phyloP scores from a whole-genome alignment of 2,888 invertebrate species.

The Cybosia mesomella region DNA sequence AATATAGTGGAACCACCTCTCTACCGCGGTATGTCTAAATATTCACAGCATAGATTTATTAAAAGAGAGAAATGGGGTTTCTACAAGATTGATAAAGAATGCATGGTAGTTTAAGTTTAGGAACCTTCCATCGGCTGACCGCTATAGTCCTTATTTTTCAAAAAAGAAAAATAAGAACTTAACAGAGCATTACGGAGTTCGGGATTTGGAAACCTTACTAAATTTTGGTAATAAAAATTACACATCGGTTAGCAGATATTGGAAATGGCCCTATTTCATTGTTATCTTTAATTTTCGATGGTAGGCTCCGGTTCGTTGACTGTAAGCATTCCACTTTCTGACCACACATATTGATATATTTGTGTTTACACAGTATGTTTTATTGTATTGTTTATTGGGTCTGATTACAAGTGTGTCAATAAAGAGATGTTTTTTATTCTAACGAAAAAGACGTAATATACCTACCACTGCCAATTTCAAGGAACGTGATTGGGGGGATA shows the following conservation, averaged over 20 bases:
- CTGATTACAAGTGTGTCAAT: not conserved
- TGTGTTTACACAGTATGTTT: not conserved
- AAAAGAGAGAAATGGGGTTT: too few species aligned
- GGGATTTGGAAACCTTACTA: not conserved
- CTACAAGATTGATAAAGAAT: too few species aligned
- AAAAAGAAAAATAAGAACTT: not conserved
- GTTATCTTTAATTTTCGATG: conserved; percentile 44
- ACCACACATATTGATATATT: not conserved
- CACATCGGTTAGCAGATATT: not conserved
- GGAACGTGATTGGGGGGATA: too few species aligned
- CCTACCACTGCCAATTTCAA: too few species aligned
- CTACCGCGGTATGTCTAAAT: too few species aligned
- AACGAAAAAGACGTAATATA: too few species aligned
- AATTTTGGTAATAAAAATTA: not conserved
- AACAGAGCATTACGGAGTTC: not conserved
- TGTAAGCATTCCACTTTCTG: not conserved
- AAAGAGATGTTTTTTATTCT: not conserved
- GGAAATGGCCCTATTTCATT: conserved; percentile 24
- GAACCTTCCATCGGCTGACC: too few species aligned
- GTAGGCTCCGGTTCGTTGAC: conserved; percentile 19
- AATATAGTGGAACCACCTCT: too few species aligned
- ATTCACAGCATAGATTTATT: too few species aligned
- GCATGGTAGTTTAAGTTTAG: too few species aligned
- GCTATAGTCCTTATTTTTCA: not conserved
- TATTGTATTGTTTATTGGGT: not conserved